phyloP scores from a whole-genome alignment of 2,797 vertebrate species.

The Platyrinchus mystaceus region DNA sequence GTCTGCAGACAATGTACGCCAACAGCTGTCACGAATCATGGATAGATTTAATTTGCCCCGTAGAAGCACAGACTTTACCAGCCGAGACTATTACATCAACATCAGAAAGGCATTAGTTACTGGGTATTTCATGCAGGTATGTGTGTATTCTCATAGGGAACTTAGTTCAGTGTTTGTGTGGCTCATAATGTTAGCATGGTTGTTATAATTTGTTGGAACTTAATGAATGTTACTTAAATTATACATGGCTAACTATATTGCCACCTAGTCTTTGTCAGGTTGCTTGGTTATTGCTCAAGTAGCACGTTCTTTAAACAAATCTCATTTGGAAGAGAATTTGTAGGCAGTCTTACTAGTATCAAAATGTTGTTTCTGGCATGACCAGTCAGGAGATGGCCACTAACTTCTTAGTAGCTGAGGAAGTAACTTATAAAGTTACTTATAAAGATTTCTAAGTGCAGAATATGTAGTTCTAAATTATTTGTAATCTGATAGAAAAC shows the following conservation, averaged over 20 bases:
- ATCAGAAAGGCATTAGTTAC: constrained; percentile 95
- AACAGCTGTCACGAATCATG: constrained; percentile 97
- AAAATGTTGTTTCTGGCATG: not conserved
- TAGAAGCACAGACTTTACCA: constrained; percentile 94
- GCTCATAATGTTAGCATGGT: not conserved
- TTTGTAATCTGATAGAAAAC: not conserved
- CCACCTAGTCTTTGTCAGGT: not conserved
- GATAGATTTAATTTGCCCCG: constrained; percentile 96
- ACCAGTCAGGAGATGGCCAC: not conserved
- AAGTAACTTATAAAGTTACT: not conserved
- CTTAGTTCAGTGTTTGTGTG: not conserved
- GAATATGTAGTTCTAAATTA: not conserved
- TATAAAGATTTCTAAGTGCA: not conserved
- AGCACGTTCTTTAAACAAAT: not conserved
- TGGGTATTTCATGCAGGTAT: constrained; percentile 97
- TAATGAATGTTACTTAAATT: not conserved
- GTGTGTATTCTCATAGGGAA: not conserved
- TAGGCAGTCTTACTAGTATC: not conserved
- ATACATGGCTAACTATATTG: not conserved
- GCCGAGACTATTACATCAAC: constrained; percentile 95
- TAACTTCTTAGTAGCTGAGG: not conserved
- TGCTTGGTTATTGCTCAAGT: not conserved
- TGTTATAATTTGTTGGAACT: not conserved
- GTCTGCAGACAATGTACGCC: constrained; percentile 99
- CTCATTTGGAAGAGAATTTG: not conserved